Base-by-base conservation (phyloP, 2,888 invertebrate species). In the Parochlus steinenii region DNA sequence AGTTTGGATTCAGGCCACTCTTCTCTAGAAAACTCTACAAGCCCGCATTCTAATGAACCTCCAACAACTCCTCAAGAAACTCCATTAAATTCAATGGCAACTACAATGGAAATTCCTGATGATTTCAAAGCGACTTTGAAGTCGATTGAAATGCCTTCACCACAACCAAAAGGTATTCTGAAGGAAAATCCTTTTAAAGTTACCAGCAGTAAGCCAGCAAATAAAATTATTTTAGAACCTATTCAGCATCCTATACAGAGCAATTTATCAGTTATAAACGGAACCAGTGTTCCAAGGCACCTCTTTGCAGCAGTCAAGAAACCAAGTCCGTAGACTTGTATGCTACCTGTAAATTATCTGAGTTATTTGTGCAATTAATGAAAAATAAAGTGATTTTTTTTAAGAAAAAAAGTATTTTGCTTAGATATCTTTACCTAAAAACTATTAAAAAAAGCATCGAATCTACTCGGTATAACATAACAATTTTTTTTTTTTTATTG, bases 201-300 rank as follows among this genome's bases (percentile, higher is more conserved):
- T 5, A 45, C 40, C 16, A 18, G 42, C 14, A 19, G 38, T 16
- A 40, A 41, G 26, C 43, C 39, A 16, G 48, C 48, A 3, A 47
- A 48, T 36, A 48, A 47, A 41, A 46, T 49, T 5, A 47, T 48
- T 31, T 36, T 49, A 19, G 48, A 49, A 26, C 48, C 48, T 7
- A 46, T 49, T 8, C 43, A 45, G 32, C 43, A 46, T 12, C 42
- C 47, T 5, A 38, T 45, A 6, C 36, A 39, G 15, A 41, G 41
- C 5, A 39, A 35, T 38, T 33, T 38, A 7, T 32, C 37, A 10
- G 41, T 42, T 28, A 33, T 10, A 24, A 34, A 7, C 29, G 15
- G 12, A 6, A 5, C 15, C 4, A 26, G 19, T 11, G 47, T 47
- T 23, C 48, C 48, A 7, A 38, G 40, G 36, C 48, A 48, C 39